Conservation (phyloP, 53 echinoderm and acorn worm genomes). For the Echinarachnius parma region DNA sequence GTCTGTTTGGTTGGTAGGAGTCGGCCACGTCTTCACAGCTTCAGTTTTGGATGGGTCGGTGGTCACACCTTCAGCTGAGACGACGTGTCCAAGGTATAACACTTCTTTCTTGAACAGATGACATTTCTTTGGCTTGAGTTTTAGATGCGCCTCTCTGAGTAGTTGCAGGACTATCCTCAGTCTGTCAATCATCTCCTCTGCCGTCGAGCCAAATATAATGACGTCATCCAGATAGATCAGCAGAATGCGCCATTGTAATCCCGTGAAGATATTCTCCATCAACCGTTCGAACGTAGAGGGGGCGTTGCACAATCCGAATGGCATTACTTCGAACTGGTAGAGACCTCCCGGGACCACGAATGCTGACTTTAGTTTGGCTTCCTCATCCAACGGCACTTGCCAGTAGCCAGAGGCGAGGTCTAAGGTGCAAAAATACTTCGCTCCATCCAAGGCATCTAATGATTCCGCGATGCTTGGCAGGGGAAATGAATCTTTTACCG, state of each 20-base stretch:
- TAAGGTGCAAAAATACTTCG: constrained; percentile 45
- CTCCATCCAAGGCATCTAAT: constrained; percentile 50
- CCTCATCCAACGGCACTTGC: constrained; percentile 61
- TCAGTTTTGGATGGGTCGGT: constrained; percentile 26
- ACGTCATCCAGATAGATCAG: constrained; percentile 58
- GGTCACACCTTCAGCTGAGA: constrained; percentile 13
- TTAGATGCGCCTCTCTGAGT: constrained; percentile 40
- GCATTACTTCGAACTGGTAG: constrained; percentile 60
- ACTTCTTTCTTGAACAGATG: constrained; percentile 49
- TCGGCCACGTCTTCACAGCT: constrained; percentile 9
- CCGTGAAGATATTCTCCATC: constrained; percentile 53
- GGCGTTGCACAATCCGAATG: constrained; percentile 57
- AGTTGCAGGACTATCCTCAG: background rate
- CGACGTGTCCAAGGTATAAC: constrained; percentile 38
- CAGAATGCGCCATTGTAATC: constrained; percentile 51
- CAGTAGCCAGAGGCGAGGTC: constrained; percentile 60
- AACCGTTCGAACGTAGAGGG: constrained; percentile 55
- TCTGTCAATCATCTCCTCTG: constrained; percentile 3
- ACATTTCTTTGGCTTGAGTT: constrained; percentile 56
- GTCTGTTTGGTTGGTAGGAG: constrained; percentile 1
- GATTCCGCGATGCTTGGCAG: constrained; percentile 52
- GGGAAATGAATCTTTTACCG: constrained; percentile 52
- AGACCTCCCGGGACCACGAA: constrained; percentile 43
- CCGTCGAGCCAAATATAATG: constrained; percentile 32
- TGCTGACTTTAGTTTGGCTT: constrained; percentile 54